Conservation (phyloP, 1,140 invertebrate genomes). For the Atta texana region DNA sequence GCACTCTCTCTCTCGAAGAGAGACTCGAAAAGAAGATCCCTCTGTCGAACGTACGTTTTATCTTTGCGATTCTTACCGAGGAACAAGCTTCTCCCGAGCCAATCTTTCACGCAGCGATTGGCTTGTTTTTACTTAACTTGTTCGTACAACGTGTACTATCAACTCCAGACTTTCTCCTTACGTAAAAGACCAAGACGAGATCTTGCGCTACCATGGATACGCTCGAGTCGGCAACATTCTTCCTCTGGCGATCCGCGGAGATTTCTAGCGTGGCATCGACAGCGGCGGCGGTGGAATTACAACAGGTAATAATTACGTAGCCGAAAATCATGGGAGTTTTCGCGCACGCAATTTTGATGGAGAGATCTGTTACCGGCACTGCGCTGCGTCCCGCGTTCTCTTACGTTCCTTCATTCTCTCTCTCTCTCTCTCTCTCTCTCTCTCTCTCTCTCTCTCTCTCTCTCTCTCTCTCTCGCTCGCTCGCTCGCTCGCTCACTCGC, state of each 20-base stretch:
- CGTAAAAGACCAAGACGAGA: slow-evolving; percentile 10
- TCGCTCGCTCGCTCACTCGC: background rate
- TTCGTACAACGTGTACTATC: background rate
- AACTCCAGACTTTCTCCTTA: slow-evolving; percentile 14
- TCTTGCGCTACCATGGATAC: slow-evolving; percentile 44
- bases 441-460: background rate
- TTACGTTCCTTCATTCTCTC: slow-evolving; percentile 31
- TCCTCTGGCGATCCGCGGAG: slow-evolving; percentile 2
- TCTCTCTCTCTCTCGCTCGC: background rate
- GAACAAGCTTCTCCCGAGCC: background rate
- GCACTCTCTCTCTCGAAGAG: background rate
- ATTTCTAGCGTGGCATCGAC: slow-evolving; percentile 24
- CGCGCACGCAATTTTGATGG: slow-evolving; percentile 57
- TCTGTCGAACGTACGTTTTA: background rate
- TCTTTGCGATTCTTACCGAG: background rate
- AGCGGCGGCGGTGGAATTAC: slow-evolving; percentile 24
- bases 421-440: slow-evolving; percentile 11
- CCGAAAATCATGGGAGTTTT: slow-evolving; percentile 65
- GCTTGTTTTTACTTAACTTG: background rate
- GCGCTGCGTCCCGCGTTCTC: slow-evolving; percentile 15
- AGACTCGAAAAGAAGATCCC: background rate
- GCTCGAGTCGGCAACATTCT: slow-evolving; percentile 27
- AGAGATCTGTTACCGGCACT: slow-evolving; percentile 57
- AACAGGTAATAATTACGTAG: slow-evolving; percentile 62
- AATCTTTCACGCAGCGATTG: background rate